A percentile compares a stretch with the other conserved stretches of the same genome.
phyloP scores from a whole-genome alignment of 2,888 invertebrate genomes.

The Sphecodes monilicornis region DNA sequence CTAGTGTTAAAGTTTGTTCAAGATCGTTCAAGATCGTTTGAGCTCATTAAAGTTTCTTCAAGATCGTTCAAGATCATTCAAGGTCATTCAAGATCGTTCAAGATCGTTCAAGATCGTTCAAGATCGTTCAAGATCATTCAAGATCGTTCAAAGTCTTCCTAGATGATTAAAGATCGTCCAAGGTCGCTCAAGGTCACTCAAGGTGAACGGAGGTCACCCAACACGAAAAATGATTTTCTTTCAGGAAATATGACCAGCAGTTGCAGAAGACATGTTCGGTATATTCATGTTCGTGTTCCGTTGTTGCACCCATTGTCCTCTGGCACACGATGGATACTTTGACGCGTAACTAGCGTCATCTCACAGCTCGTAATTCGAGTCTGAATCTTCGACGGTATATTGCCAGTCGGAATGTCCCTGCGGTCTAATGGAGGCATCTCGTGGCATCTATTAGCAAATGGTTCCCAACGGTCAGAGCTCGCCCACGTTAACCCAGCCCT shows the following conservation, averaged over 20 bases:
- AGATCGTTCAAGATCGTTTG: no score
- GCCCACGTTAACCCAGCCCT: slow-evolving; percentile 75
- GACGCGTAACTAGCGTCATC: slow-evolving; percentile 50
- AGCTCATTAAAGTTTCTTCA: no score
- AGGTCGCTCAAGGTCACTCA: neutral
- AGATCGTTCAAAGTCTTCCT: no score
- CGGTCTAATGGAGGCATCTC: slow-evolving; percentile 81
- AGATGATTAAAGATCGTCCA: no score
- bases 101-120: no score
- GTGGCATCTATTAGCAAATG: slow-evolving; percentile 82
- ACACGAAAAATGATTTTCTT: neutral
- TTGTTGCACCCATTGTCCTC: neutral
- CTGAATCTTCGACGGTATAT: slow-evolving; percentile 79
- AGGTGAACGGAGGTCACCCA: neutral
- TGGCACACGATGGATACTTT: slow-evolving; percentile 28
- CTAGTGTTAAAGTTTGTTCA: no score
- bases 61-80: no score
- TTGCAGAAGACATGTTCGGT: neutral
- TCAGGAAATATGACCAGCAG: neutral
- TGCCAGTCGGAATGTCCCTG: slow-evolving; percentile 79
- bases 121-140: no score
- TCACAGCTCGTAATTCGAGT: slow-evolving; percentile 74
- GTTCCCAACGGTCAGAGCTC: slow-evolving; percentile 80
- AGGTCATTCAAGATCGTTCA: no score
- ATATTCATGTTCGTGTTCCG: neutral